phyloP scores from a whole-genome alignment of 2,797 vertebrate species.

The Mormyrops boulengeri region DNA sequence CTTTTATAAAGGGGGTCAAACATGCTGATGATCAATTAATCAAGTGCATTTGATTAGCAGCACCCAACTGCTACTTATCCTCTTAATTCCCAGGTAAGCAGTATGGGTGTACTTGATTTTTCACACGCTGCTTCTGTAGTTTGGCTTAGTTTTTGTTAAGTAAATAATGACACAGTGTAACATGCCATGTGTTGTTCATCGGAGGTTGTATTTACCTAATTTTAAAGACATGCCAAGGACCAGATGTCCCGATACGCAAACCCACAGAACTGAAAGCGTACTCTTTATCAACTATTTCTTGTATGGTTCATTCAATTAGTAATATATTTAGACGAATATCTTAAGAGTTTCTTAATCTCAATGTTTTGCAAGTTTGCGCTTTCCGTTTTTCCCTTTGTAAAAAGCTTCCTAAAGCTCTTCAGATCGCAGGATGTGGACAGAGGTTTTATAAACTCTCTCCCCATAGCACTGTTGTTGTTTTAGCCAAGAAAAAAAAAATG shows the following conservation, averaged over 20 bases:
- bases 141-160: background rate
- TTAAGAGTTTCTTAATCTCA: background rate
- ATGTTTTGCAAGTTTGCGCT: background rate
- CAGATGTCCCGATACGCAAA: background rate
- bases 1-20: background rate
- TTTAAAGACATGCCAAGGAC: background rate
- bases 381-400: background rate
- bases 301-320: background rate
- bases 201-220: background rate
- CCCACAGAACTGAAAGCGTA: background rate
- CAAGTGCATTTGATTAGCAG: background rate
- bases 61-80: background rate
- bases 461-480: background rate
- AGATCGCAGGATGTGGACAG: constrained; percentile 25
- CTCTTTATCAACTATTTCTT: background rate
- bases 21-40: background rate
- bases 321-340: background rate
- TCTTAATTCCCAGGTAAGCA: background rate
- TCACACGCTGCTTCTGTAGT: background rate
- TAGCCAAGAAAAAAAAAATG: background rate
- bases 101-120: background rate
- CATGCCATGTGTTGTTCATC: background rate
- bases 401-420: background rate
- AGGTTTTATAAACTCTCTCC: background rate
- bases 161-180: background rate